These are phyloP conservation scores for Platypus cylindrus DNA, from an alignment of 2,888 invertebrate genomes.

Conservation along the genomic window DNA sequence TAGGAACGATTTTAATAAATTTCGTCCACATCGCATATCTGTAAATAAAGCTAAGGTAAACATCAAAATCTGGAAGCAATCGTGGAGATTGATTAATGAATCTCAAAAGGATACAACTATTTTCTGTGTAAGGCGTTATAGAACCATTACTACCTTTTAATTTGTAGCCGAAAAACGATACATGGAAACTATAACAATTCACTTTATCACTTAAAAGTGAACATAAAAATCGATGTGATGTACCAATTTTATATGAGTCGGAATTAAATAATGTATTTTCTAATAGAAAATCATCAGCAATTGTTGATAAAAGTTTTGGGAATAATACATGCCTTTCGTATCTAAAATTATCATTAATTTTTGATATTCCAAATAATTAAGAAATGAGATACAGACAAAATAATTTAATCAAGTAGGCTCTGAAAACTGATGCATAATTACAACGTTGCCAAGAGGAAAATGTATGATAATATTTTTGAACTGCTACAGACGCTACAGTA, in stretches of 20 bases:
- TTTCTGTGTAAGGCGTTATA: constrained; percentile 83
- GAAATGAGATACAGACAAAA: neutral
- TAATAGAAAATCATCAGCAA: constrained; percentile 78
- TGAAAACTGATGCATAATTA: too few relatives aligned
- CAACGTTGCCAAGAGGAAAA: too few relatives aligned
- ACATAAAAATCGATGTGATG: constrained; percentile 73
- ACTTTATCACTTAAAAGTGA: constrained; percentile 61
- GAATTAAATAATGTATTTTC: constrained; percentile 87
- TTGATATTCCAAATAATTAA: neutral
- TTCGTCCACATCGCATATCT: constrained; percentile 70
- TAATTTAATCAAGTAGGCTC: neutral
- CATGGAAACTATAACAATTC: constrained; percentile 81
- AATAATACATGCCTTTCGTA: constrained; percentile 92
- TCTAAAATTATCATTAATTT: constrained; percentile 37
- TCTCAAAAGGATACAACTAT: constrained; percentile 76
- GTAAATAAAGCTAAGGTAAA: constrained; percentile 24
- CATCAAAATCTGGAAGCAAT: constrained; percentile 1
- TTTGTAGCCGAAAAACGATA: constrained; percentile 83
- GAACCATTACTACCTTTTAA: constrained; percentile 53
- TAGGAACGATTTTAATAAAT: constrained; percentile 60
- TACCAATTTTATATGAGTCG: constrained; percentile 74
- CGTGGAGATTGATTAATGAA: neutral
- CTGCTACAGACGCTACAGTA: too few relatives aligned
- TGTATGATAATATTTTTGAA: too few relatives aligned
- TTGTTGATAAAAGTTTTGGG: constrained; percentile 78